A percentile compares a stretch with the other conserved stretches of the same genome.
phyloP scores from a whole-genome alignment of 2,888 invertebrate genomes.

The Plemyria rubiginata region DNA sequence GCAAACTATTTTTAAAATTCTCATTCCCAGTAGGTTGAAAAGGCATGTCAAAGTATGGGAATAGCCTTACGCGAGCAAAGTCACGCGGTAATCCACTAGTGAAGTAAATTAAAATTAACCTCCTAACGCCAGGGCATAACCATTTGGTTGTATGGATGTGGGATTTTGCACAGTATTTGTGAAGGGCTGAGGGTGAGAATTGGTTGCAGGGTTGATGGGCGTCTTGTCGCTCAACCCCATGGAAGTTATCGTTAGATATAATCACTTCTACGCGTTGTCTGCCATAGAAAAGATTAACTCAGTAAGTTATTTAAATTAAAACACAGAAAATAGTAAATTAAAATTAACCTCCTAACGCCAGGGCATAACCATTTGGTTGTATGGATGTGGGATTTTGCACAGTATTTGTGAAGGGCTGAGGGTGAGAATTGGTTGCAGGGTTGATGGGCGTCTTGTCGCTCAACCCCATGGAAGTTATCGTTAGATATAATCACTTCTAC shows the following conservation, averaged over 20 bases:
- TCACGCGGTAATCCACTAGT: constrained; percentile 1
- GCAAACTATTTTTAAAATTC: too few relatives aligned
- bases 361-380: constrained; percentile 4
- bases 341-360: constrained; percentile 31
- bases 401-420: constrained; percentile 21
- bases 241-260: constrained; percentile 55
- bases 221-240: constrained; percentile 39
- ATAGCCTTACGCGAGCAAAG: too few relatives aligned
- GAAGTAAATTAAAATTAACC: constrained; percentile 36
- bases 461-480: constrained; percentile 47
- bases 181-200: constrained; percentile 28
- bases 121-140: constrained; percentile 12
- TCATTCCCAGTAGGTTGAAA: too few relatives aligned
- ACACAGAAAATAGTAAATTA: constrained; percentile 14
- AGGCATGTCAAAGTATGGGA: too few relatives aligned
- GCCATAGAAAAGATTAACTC: constrained; percentile 31
- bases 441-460: constrained; percentile 29
- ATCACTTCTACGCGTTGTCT: constrained; percentile 42
- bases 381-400: constrained; percentile 12
- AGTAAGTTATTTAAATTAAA: constrained; percentile 3
- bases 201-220: constrained; percentile 14
- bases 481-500: constrained; percentile 54
- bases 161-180: constrained; percentile 20
- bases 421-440: constrained; percentile 22
- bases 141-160: neutral